These are phyloP conservation scores for Scalopus aquaticus DNA, from an alignment of 2,113 vertebrate genomes.

Conservation along the genomic window DNA sequence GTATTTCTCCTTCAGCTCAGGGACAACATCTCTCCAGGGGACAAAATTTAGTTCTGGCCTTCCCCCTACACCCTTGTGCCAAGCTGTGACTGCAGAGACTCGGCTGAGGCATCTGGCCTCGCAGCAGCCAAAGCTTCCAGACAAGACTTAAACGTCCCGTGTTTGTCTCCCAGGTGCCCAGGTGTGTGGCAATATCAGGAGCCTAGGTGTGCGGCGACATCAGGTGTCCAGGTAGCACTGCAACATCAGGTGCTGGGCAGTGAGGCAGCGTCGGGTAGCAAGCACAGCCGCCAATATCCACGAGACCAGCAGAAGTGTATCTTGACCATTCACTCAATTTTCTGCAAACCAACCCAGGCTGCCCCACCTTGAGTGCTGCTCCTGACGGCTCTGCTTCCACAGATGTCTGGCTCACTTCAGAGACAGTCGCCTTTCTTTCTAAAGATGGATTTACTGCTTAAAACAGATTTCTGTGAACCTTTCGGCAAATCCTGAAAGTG, in stretches of 20 bases:
- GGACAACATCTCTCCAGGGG: background rate
- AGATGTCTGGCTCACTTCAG: background rate
- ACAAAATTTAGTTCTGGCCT: too few species aligned
- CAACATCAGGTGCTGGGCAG: too few species aligned
- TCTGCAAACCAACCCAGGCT: background rate
- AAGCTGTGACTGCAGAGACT: background rate
- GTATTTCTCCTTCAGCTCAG: background rate
- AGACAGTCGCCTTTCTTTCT: background rate
- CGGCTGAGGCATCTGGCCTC: background rate
- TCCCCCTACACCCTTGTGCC: too few species aligned
- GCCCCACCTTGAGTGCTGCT: background rate
- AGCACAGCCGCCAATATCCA: rapidly evolving
- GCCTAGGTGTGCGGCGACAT: too few species aligned
- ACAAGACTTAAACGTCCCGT: slow-evolving; percentile 55
- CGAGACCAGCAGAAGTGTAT: background rate
- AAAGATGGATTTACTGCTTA: background rate
- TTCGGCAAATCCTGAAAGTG: background rate
- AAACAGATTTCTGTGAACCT: slow-evolving; percentile 13
- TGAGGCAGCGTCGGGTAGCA: too few species aligned
- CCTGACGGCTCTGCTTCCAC: rapidly evolving
- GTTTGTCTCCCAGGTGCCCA: slow-evolving; percentile 80
- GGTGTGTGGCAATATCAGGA: slow-evolving; percentile 8
- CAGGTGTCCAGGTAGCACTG: too few species aligned
- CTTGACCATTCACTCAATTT: background rate
- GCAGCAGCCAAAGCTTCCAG: too few species aligned